Conservation (phyloP, 2,888 invertebrate genomes). For the Tiliacea citrago region DNA sequence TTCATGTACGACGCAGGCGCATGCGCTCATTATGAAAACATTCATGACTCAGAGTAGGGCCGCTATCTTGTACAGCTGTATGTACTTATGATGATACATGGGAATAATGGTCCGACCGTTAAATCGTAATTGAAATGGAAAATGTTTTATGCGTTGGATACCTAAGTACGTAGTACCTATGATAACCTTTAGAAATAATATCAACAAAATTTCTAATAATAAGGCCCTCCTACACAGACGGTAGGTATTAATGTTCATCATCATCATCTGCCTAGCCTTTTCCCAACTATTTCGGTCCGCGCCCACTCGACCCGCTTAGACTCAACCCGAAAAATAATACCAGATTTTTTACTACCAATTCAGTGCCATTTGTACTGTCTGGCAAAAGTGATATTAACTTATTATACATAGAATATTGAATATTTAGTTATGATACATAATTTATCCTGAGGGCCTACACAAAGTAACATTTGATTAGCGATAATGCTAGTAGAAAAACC, state of each 20-base stretch:
- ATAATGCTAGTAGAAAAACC: too few relatives aligned
- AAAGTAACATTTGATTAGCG: too few relatives aligned
- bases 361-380: too few relatives aligned
- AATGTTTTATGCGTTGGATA: conserved; percentile 20
- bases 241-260: conserved; percentile 1
- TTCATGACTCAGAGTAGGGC: conserved; percentile 68
- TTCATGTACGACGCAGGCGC: conserved; percentile 66
- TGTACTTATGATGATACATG: conserved; percentile 51
- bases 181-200: conserved; percentile 44
- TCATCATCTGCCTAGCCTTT: too few relatives aligned
- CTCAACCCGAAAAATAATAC: too few relatives aligned
- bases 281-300: too few relatives aligned
- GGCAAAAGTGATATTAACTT: too few relatives aligned
- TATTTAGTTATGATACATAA: too few relatives aligned
- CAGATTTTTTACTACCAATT: too few relatives aligned
- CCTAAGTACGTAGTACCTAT: conserved; percentile 21
- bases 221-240: conserved; percentile 29
- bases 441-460: too few relatives aligned
- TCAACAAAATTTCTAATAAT: conserved; percentile 31
- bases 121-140: conserved; percentile 38
- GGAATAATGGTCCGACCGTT: conserved; percentile 52
- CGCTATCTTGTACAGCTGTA: conserved; percentile 61
- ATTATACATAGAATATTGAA: too few relatives aligned
- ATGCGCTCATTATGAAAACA: conserved; percentile 73
- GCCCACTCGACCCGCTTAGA: too few relatives aligned